Conservation (phyloP, 2,113 vertebrate genomes). For the Hippocampus comes region DNA sequence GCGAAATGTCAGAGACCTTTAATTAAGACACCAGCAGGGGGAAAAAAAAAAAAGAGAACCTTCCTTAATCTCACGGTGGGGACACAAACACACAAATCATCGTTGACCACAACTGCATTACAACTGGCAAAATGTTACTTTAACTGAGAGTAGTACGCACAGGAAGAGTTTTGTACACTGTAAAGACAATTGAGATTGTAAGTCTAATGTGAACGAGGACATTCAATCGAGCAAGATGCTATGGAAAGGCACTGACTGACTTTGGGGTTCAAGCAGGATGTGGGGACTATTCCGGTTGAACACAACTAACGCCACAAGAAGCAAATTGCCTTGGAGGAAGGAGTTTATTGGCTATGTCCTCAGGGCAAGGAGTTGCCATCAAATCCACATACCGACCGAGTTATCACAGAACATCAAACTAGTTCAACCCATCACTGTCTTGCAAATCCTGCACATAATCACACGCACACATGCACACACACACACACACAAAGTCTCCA, state of each 20-base stretch:
- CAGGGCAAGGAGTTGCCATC: constrained; percentile 71
- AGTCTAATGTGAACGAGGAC: not conserved
- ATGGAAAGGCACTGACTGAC: not conserved
- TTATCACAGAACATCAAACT: constrained; percentile 71
- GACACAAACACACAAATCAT: not conserved
- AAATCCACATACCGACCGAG: constrained; percentile 70
- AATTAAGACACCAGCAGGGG: not conserved
- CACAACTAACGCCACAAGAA: constrained; percentile 58
- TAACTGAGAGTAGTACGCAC: not conserved
- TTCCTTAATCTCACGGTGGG: not conserved
- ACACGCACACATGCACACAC: constrained; percentile 21
- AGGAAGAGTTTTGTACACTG: not conserved
- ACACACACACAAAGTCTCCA: not conserved
- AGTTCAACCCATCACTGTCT: constrained; percentile 56
- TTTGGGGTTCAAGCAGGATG: constrained; percentile 45
- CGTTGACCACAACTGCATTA: not conserved
- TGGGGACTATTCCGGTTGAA: constrained; percentile 36
- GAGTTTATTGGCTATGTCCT: constrained; percentile 62
- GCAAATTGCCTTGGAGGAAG: constrained; percentile 68
- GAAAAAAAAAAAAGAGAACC: too few relatives aligned
- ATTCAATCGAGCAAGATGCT: not conserved
- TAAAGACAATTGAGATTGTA: too few relatives aligned
- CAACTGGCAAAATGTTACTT: not conserved
- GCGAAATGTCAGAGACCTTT: not conserved
- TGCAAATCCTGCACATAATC: constrained; percentile 31